A percentile compares a stretch with the other conserved stretches of the same genome.
phyloP scores from a whole-genome alignment of 2,797 vertebrate species.

The Smutsia temminckii region DNA sequence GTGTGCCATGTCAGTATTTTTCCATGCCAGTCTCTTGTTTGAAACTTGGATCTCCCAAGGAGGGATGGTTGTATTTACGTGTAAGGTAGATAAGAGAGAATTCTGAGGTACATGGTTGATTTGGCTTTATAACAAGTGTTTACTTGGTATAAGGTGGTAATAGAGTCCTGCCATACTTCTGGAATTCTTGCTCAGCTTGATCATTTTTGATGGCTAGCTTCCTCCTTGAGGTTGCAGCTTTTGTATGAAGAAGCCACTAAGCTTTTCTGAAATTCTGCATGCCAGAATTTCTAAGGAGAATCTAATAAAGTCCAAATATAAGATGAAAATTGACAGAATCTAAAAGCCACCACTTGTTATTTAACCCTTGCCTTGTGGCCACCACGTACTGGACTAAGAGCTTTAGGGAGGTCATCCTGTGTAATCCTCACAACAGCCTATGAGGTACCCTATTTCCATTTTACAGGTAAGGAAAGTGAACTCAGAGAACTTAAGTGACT shows the following conservation, averaged over 20 bases:
- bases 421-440: no score
- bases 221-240: neutral
- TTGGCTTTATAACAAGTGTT: neutral
- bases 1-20: fast-evolving
- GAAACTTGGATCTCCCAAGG: neutral
- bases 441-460: neutral
- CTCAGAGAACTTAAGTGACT: neutral
- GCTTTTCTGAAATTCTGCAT: neutral
- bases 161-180: neutral
- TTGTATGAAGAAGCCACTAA: neutral
- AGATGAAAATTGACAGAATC: neutral
- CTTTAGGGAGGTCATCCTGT: neutral
- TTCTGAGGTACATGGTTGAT: neutral
- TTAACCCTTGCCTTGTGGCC: neutral
- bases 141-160: neutral
- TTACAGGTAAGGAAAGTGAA: neutral
- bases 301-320: neutral
- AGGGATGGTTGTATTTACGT: neutral
- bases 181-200: neutral
- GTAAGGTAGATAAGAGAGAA: neutral
- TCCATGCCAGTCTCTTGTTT: neutral
- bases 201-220: neutral
- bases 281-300: neutral
- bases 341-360: neutral
- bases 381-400: neutral